A percentile compares a stretch with the other conserved stretches of the same genome.
Evolutionary conservation across 1,140 invertebrate genomes (phyloP).

Genomic region (Sycophaga agraensis): DNA sequence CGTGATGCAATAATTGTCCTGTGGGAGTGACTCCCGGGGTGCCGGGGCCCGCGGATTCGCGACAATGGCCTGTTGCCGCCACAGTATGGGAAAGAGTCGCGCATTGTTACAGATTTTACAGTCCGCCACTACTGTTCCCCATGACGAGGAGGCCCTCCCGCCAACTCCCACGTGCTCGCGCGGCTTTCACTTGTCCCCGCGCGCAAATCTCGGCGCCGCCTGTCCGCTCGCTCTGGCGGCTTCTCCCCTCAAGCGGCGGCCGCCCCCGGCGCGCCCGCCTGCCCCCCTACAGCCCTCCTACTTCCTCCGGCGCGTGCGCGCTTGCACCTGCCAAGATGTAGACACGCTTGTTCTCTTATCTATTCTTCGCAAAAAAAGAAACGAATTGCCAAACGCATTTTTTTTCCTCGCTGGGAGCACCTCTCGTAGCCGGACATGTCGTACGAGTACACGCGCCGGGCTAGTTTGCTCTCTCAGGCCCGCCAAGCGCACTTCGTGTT

Average conservation of each 20-base stretch:
- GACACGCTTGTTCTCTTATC: background rate
- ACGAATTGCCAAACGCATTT: slow-evolving; percentile 9
- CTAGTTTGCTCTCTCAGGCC: no score
- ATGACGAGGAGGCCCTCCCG: slow-evolving; percentile 23
- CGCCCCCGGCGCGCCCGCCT: no score
- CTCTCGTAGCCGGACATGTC: no score
- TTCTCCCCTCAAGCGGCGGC: no score
- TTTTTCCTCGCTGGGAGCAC: background rate
- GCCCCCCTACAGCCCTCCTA: slow-evolving; percentile 5
- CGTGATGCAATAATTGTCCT: slow-evolving; percentile 53
- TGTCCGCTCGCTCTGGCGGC: background rate
- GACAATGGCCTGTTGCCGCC: slow-evolving; percentile 32
- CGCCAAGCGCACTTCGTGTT: no score
- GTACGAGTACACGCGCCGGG: no score
- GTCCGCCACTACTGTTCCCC: slow-evolving; percentile 41
- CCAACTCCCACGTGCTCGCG: slow-evolving; percentile 49
- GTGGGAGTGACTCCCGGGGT: slow-evolving; percentile 42
- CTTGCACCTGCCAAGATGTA: background rate
- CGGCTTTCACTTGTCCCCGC: slow-evolving; percentile 51
- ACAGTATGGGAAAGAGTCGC: slow-evolving; percentile 45
- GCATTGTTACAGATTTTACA: slow-evolving; percentile 55
- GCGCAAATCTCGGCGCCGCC: slow-evolving; percentile 34
- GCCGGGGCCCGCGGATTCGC: slow-evolving; percentile 33
- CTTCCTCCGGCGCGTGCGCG: background rate
- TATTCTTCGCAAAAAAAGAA: slow-evolving; percentile 10